Evolutionary conservation across 1,140 invertebrate genomes (phyloP).

Genomic region (Euschistus heros): DNA sequence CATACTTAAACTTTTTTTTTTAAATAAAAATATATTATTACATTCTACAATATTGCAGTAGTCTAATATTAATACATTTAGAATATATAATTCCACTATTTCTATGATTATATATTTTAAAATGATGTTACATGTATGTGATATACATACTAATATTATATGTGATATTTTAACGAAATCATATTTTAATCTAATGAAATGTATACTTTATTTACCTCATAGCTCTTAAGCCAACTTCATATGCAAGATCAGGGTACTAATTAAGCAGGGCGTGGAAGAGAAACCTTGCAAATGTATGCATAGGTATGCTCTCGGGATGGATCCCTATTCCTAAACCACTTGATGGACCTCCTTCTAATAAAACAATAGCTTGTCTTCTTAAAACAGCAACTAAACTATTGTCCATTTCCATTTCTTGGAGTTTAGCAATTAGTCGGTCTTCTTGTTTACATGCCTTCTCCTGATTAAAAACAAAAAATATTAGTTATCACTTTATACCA

Average conservation of each 20-base stretch:
- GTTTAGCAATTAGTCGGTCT: conserved; percentile 59
- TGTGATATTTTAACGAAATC: neutral
- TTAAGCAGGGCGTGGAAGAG: conserved; percentile 63
- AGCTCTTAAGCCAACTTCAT: conserved; percentile 50
- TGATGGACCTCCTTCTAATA: conserved; percentile 59
- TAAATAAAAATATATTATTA: too few species aligned
- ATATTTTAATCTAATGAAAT: too few species aligned
- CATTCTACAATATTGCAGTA: too few species aligned
- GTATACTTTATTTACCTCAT: conserved; percentile 40
- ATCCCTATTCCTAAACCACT: conserved; percentile 63
- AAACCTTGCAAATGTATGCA: conserved; percentile 72
- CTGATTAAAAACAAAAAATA: conserved; percentile 27
- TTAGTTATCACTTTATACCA: too few species aligned
- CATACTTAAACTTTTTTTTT: too few species aligned
- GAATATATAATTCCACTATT: conserved; percentile 10
- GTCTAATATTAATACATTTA: neutral
- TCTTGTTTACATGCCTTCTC: conserved; percentile 64
- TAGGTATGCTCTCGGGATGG: conserved; percentile 64
- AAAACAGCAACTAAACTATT: conserved; percentile 51
- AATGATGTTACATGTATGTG: neutral
- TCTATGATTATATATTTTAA: neutral
- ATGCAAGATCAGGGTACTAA: conserved; percentile 64
- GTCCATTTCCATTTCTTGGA: conserved; percentile 67
- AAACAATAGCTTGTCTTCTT: conserved; percentile 45
- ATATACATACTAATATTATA: neutral